Evolutionary conservation across 1,140 invertebrate species (phyloP), one percentile per base, ranked within the genome.

Genomic region (Forficula auricularia): DNA sequence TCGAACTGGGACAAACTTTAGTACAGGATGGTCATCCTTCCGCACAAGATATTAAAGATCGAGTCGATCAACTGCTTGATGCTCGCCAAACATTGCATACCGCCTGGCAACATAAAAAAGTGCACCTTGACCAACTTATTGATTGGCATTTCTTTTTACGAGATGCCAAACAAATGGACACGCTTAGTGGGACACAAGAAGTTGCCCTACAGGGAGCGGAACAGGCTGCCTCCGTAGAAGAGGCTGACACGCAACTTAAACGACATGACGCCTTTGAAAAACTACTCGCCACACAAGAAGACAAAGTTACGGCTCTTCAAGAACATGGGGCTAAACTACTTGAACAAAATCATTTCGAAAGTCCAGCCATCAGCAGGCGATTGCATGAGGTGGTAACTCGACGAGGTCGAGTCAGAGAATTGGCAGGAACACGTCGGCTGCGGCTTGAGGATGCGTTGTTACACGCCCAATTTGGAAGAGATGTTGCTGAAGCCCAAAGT

Each of bases 111-210:
- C 72, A 80, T 18, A 83, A 89, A 53, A 87, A 90, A 57, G 75
- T 91, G 2, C 80, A 87, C 52, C 64, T 98, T 16, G 87, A 95
- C 59, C 91, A 98, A 59, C 67, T 95, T 35, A 89, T 92, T 46
- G 90, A 97, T 58, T 65, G 92, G 41, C 89, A 96, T 57, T 84
- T 88, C 56, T 97, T 98, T 73, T 63, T 95, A 35, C 69, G 91
- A 20, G 94, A 98, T 65, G 87, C 87, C 10, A 90, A 92, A 56
- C 84, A 92, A 59, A 71, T 97, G 16, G 83, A 96, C 52, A 82
- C 86, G 48, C 68, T 89, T 2, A 90, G 86, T 44, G 77, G 75
- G 19, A 72, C 82, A 6, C 91, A 97, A 61, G 89, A 94, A 65
- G 49, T 46, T 4, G 49, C 47, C 6, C 22, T 52, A 9, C 9